Conservation (phyloP, 2,113 vertebrate genomes). For the Eolophus roseicapilla region DNA sequence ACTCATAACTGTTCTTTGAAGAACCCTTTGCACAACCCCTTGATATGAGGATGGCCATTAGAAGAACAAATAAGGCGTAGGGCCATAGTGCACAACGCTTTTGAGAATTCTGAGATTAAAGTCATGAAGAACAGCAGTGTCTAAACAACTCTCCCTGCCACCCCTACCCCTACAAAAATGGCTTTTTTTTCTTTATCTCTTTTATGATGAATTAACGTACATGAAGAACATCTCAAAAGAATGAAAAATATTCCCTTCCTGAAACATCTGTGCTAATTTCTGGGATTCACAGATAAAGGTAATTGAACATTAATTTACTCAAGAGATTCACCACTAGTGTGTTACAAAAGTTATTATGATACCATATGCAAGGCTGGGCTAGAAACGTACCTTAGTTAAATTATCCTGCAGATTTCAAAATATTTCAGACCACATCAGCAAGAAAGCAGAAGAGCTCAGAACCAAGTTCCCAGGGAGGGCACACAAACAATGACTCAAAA, state of each 20-base stretch:
- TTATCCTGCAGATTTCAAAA: not conserved
- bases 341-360: not conserved
- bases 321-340: not conserved
- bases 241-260: not conserved
- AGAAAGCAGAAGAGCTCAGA: not conserved
- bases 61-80: not conserved
- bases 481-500: constrained; percentile 17
- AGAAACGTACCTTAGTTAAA: not conserved
- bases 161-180: not conserved
- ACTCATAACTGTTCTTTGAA: not conserved
- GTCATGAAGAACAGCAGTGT: not conserved
- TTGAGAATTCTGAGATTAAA: not conserved
- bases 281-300: not conserved
- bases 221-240: not conserved
- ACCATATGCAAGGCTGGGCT: not conserved
- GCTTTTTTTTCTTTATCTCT: not conserved
- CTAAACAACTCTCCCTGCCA: not conserved
- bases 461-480: constrained; percentile 8
- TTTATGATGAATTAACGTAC: not conserved
- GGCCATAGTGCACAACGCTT: not conserved
- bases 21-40: not conserved
- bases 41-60: not conserved
- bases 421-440: not conserved
- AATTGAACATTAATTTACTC: not conserved
- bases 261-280: not conserved